Base-by-base conservation (phyloP, 2,797 vertebrate genomes). In the Trachops cirrhosus region DNA sequence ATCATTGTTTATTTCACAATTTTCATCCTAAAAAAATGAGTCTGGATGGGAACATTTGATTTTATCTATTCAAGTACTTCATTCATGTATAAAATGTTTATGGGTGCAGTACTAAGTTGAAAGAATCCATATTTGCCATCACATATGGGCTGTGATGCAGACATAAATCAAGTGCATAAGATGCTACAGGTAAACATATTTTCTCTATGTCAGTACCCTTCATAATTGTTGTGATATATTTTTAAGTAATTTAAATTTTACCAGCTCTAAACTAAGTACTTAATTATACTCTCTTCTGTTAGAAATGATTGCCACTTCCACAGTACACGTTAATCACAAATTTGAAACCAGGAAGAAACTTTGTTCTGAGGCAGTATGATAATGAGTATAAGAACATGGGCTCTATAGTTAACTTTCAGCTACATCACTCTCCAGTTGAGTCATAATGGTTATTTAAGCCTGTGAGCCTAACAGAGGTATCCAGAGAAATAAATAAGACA, bases 221-320 rank as follows among this genome's bases (percentile, higher is more conserved):
- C 71, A 68, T 74, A 78, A 62, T 37, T 12, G 37, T 78, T 79
- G 19, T 44, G 15, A 34, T 82, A 34, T 84, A 54, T 89, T 94
- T 96, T 54, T 62, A 73, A 59, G 50, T 54, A 78, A 74, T 83
- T 94, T 73, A 75, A 77, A 70, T 91, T 89, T 91, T 89, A 70
- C 50, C 11, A 82, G 22, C 50, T 93, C 70, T 79, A 86, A 80
- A 71, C 59, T 84, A 50, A 80, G 21, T n/a, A 86, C n/a, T 82
- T 80, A 52, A 59, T 80, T 77, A 50, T 71, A 59, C 73, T 83
- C 37, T 87, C 34, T 87, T 90, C 29, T 89, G 34, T 78, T 92
- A 86, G 50, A 89, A 92, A 19, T 67, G 26, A 78, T 54, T 87
- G 24, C 16, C 39, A 46, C 78, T 86, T 95, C 39, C 48, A 48